Percentiles rank a stretch among this genome's conserved stretches.
Evolutionary conservation across 2,113 vertebrate genomes (phyloP).

Genomic region (Cichladusa arquata): DNA sequence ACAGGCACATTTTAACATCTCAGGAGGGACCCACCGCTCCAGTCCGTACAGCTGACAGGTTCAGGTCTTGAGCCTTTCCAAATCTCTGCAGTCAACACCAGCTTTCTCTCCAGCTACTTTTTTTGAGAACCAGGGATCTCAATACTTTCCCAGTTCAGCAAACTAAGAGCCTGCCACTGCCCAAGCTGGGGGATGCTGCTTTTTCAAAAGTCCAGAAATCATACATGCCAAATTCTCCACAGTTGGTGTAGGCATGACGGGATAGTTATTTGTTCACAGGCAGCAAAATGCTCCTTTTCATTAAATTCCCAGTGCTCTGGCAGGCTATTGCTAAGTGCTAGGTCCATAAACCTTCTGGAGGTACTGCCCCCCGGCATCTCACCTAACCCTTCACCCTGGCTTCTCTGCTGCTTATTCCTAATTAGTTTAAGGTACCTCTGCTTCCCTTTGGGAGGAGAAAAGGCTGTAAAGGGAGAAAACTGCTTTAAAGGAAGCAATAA

Average conservation of each 20-base stretch:
- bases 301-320: background rate
- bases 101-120: background rate
- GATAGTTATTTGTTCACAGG: background rate
- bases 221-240: background rate
- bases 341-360: background rate
- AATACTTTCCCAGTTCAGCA: background rate
- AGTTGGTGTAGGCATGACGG: fast-evolving
- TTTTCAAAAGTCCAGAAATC: background rate
- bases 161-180: background rate
- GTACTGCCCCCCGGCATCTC: background rate
- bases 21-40: background rate
- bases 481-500: conserved; percentile 20
- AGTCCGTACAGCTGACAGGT: background rate
- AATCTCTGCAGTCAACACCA: background rate
- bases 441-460: background rate
- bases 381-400: background rate
- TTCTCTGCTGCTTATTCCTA: background rate
- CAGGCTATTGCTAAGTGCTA: background rate
- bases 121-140: background rate
- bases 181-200: background rate
- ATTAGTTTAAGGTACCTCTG: background rate
- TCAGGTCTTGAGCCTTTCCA: background rate
- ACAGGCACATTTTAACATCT: background rate
- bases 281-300: background rate
- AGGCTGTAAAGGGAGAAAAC: background rate